Evolutionary conservation across 1,140 invertebrate genomes (phyloP), one percentile per base, ranked within the genome.

Genomic region (Orius insidiosus): DNA sequence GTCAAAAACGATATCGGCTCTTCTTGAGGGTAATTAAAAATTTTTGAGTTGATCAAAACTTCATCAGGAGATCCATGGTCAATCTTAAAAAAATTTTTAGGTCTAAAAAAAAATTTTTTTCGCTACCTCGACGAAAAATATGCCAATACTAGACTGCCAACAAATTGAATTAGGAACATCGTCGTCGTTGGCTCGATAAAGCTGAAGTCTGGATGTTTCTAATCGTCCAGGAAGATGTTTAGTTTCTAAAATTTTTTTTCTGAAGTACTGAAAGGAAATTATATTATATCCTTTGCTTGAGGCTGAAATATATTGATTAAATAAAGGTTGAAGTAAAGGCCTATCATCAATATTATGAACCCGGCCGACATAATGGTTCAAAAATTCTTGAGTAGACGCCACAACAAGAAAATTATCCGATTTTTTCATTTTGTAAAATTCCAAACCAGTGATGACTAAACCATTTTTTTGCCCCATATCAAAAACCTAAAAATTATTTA

Each of bases 321-420:
- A 94, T 24, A 94, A 71, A 41, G 82, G 74, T 53, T 84, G 75
- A 5, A 88, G 70, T 19, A 85, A 67, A 10, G 83, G 80, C 49
- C 81, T 79, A 39, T 90, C 85, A 32, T 87, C 78, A 1, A 68
- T 63, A 52, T 68, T 69, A 19, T 72, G 67, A 1, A 82, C 71
- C 46, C 68, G 65, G 13, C 87, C 88, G 50, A 81, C 72, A 59
- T 92, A 94, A 59, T 85, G 82, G 65, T 90, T 92, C 36, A 94
- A 66, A 46, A 79, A 70, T 44, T 76, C 79, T 1, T 80, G 69
- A 14, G 88, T 93, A 0, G 86, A 82, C 0, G 80, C 81, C 49
- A 94, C 75, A 33, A 95, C 78, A 41, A 84, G 71, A 57, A 78
- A 85, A 55, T 71, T 79, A 44, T 77, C 74, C 1, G 72, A 68